phyloP scores from a whole-genome alignment of 2,888 invertebrate species.

The Alloplasta piceator region DNA sequence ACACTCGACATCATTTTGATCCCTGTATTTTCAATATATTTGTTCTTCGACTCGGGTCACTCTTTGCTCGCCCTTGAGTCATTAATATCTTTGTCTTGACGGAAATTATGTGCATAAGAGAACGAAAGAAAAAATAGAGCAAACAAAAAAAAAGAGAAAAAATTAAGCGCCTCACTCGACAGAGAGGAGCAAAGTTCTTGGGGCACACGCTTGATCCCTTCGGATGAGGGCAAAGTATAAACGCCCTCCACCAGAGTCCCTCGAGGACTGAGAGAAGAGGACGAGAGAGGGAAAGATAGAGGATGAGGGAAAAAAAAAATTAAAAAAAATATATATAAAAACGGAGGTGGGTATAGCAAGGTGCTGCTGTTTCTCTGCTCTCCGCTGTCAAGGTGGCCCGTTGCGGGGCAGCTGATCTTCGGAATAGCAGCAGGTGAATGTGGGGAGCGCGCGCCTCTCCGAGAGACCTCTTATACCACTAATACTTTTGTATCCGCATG shows the following conservation, averaged over 20 bases:
- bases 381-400: conserved; percentile 79
- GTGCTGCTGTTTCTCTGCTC: conserved; percentile 71
- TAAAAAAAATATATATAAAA: conserved; percentile 61
- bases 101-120: conserved; percentile 32
- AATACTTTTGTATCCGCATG: conserved; percentile 22
- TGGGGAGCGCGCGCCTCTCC: conserved; percentile 71
- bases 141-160: conserved; percentile 3
- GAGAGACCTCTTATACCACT: conserved; percentile 34
- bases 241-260: conserved; percentile 4
- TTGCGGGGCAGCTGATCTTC: conserved; percentile 82
- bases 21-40: neutral
- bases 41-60: conserved; percentile 10
- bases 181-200: conserved; percentile 41
- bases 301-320: conserved; percentile 57
- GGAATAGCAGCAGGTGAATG: conserved; percentile 83
- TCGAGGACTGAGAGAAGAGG: conserved; percentile 20
- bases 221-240: conserved; percentile 50
- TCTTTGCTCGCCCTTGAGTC: neutral
- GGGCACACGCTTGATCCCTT: conserved; percentile 45
- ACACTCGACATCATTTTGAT: neutral
- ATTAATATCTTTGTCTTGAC: conserved; percentile 8
- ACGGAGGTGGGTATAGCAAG: conserved; percentile 77
- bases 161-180: conserved; percentile 25
- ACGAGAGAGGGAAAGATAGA: conserved; percentile 47
- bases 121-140: neutral